phyloP scores from a whole-genome alignment of 2,888 invertebrate genomes.

The Drosophila anceps region DNA sequence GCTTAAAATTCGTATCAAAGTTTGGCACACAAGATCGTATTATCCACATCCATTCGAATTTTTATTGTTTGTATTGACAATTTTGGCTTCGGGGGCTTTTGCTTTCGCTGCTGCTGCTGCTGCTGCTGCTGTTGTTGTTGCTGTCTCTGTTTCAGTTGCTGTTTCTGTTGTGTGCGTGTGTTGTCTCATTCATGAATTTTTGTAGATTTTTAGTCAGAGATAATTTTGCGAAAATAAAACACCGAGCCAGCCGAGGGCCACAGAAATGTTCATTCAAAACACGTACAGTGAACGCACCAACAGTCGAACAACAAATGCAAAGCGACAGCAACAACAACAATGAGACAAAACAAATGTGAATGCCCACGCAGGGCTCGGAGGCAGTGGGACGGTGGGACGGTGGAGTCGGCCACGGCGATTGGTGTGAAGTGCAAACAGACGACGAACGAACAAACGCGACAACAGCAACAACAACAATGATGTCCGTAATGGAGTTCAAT shows the following conservation, averaged over 20 bases:
- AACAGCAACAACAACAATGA: slow-evolving; percentile 7
- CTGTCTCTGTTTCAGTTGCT: slow-evolving; percentile 14
- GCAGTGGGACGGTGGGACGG: not conserved
- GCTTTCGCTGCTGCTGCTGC: slow-evolving; percentile 34
- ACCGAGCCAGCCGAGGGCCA: slow-evolving; percentile 32
- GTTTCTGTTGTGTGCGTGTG: slow-evolving; percentile 20
- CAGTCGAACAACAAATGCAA: slow-evolving; percentile 58
- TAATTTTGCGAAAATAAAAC: slow-evolving; percentile 68
- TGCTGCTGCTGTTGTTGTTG: not conserved
- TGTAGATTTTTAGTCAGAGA: slow-evolving; percentile 69
- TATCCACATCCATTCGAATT: slow-evolving; percentile 19
- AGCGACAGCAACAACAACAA: slow-evolving; percentile 40
- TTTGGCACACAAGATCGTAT: slow-evolving; percentile 23
- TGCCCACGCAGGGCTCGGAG: slow-evolving; percentile 31
- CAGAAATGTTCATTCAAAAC: slow-evolving; percentile 69
- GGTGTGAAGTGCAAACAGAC: slow-evolving; percentile 67
- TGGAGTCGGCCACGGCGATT: slow-evolving; percentile 29
- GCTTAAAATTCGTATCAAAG: not conserved
- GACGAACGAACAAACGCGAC: slow-evolving; percentile 14
- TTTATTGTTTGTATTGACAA: slow-evolving; percentile 15
- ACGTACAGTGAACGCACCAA: slow-evolving; percentile 63
- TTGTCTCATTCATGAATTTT: slow-evolving; percentile 72
- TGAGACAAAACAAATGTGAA: slow-evolving; percentile 49
- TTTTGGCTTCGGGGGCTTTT: slow-evolving; percentile 41
- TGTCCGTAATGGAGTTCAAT: slow-evolving; percentile 53